These are phyloP conservation scores for Notodromas monacha DNA, from an alignment of 2,888 invertebrate genomes.

Conservation along the genomic window DNA sequence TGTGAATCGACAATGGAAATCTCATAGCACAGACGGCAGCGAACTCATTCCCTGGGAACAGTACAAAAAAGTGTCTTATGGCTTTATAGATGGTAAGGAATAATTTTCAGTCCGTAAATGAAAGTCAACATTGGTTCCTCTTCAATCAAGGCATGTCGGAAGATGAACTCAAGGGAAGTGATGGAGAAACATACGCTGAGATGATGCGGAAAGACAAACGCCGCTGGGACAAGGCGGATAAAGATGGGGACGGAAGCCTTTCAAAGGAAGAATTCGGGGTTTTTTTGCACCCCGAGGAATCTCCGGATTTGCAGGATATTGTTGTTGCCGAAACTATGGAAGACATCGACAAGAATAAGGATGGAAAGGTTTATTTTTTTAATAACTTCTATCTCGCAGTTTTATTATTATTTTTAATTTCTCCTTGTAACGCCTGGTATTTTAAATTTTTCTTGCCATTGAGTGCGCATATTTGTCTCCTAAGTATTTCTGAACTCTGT, in stretches of 20 bases:
- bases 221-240: conserved; percentile 13
- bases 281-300: conserved; percentile 87
- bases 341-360: conserved; percentile 83
- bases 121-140: too few relatives aligned
- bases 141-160: conserved; percentile 1
- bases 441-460: too few relatives aligned
- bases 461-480: too few relatives aligned
- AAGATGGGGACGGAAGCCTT: conserved; percentile 42
- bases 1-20: conserved; percentile 58
- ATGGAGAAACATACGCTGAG: conserved; percentile 40
- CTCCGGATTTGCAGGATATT: conserved; percentile 55
- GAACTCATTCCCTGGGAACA: conserved; percentile 48
- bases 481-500: too few relatives aligned
- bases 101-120: not conserved
- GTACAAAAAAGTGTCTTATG: conserved; percentile 44
- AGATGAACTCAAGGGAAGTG: conserved; percentile 24
- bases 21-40: conserved; percentile 39
- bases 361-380: conserved; percentile 75
- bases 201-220: conserved; percentile 55
- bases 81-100: conserved; percentile 33
- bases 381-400: too few relatives aligned
- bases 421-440: too few relatives aligned
- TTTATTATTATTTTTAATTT: too few relatives aligned
- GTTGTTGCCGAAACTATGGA: conserved; percentile 80
- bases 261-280: conserved; percentile 48